Percentiles rank a stretch among this genome's conserved stretches.
These are phyloP conservation scores for Ceuthmochares aereus DNA, from an alignment of 2,113 vertebrate genomes.

Conservation along the genomic window DNA sequence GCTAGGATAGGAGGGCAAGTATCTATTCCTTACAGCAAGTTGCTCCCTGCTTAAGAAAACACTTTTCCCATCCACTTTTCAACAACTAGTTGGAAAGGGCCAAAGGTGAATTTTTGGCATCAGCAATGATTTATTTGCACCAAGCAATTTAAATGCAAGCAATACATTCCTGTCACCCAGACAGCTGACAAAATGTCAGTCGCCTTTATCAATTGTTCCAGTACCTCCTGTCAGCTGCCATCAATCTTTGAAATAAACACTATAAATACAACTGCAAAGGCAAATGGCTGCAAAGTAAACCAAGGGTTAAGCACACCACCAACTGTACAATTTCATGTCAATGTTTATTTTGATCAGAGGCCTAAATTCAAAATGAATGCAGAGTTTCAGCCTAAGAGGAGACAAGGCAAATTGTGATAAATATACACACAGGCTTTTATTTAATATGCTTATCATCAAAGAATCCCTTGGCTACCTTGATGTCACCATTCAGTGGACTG, in stretches of 20 bases:
- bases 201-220: conserved; percentile 69
- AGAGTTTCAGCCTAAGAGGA: neutral
- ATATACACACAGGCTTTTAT: neutral
- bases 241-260: conserved; percentile 64
- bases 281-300: conserved; percentile 28
- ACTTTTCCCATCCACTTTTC: neutral
- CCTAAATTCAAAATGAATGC: neutral
- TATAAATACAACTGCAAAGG: conserved; percentile 70
- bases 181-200: conserved; percentile 70
- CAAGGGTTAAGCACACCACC: neutral
- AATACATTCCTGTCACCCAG: conserved; percentile 54
- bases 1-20: neutral
- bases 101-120: conserved; percentile 64
- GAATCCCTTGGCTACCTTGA: neutral
- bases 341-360: neutral
- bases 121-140: conserved; percentile 55
- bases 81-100: neutral
- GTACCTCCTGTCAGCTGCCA: conserved; percentile 51
- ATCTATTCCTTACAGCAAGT: neutral
- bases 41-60: neutral
- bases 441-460: neutral
- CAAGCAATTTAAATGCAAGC: conserved; percentile 51
- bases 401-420: neutral
- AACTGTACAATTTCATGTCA: neutral
- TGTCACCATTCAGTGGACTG: neutral